Percentiles rank a stretch among this genome's conserved stretches.
Evolutionary conservation across 2,113 vertebrate genomes (phyloP).

Genomic region (Alces alces): DNA sequence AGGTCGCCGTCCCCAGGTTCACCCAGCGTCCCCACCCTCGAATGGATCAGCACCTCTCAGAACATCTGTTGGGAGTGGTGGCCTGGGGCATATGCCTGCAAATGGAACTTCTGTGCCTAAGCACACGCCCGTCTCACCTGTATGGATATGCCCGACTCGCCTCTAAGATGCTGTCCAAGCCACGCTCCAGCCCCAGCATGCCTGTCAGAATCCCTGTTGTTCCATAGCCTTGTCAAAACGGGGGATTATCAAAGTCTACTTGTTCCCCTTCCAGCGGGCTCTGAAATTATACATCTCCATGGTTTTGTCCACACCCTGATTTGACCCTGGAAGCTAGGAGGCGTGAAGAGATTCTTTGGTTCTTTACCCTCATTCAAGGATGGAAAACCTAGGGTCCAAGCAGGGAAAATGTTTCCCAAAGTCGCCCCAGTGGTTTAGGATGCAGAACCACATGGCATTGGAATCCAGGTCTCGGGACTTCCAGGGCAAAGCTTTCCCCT

Average conservation of each 20-base stretch:
- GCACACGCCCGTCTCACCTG: rapidly evolving
- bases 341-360: background rate
- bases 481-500: background rate
- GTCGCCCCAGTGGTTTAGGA: background rate
- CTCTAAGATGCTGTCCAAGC: background rate
- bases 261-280: background rate
- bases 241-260: background rate
- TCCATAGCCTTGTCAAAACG: background rate
- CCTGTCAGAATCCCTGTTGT: background rate
- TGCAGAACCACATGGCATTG: rapidly evolving
- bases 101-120: no score
- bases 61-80: background rate
- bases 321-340: background rate
- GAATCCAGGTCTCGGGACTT: background rate
- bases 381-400: background rate
- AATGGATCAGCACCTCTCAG: background rate
- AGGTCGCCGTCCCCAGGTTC: background rate
- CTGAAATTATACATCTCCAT: background rate
- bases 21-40: background rate
- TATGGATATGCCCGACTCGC: background rate
- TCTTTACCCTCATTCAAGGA: background rate
- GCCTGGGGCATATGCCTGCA: background rate
- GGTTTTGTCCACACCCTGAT: background rate
- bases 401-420: no score
- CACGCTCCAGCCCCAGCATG: rapidly evolving